Conservation (phyloP, 1,140 invertebrate genomes). For the Anastrepha obliqua region DNA sequence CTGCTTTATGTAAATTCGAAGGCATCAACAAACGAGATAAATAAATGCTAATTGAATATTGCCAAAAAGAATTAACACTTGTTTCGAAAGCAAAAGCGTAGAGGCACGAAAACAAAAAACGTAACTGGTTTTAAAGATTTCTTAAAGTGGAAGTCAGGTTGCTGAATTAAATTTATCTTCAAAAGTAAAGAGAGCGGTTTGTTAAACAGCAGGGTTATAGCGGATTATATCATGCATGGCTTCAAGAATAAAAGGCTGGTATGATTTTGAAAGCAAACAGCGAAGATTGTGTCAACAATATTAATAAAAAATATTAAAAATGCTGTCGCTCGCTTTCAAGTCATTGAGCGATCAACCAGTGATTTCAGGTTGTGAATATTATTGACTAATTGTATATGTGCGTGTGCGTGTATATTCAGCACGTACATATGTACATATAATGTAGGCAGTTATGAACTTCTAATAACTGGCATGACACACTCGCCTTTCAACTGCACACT, state of each 20-base stretch:
- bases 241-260: background rate
- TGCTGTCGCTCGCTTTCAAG: background rate
- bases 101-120: too few species aligned
- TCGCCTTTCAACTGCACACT: background rate
- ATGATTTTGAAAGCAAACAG: background rate
- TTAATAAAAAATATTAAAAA: background rate
- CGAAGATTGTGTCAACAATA: background rate
- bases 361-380: background rate
- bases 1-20: background rate
- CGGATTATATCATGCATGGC: background rate
- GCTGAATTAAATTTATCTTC: background rate
- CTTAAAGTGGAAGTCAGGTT: background rate
- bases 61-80: background rate
- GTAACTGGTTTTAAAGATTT: background rate
- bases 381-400: background rate
- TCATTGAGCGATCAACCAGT: background rate
- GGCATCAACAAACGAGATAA: background rate
- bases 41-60: background rate
- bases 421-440: background rate
- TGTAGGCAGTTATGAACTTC: background rate
- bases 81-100: background rate
- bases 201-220: background rate
- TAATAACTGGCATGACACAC: slow-evolving; percentile 19
- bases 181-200: background rate
- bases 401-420: background rate